These are phyloP conservation scores for Saccostrea echinata DNA, from an alignment of 1,140 invertebrate genomes.

Conservation along the genomic window DNA sequence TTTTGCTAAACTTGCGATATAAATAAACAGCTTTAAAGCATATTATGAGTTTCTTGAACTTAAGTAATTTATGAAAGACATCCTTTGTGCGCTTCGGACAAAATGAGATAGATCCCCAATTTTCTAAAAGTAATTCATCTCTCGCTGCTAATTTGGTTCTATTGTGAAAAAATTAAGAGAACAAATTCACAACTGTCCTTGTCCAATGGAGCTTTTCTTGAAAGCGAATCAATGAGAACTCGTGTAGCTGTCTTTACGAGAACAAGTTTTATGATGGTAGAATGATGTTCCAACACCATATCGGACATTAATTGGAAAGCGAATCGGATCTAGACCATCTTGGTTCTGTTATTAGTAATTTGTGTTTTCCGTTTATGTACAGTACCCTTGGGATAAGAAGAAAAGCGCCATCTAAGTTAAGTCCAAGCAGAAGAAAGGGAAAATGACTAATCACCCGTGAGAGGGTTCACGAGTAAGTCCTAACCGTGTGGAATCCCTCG, in stretches of 20 bases:
- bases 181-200: background rate
- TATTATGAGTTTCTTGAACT: background rate
- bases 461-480: no score
- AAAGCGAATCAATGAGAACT: constrained; percentile 9
- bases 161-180: constrained; percentile 10
- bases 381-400: background rate
- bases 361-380: constrained; percentile 8
- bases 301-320: constrained; percentile 27
- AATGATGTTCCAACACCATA: constrained; percentile 32
- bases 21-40: background rate
- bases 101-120: background rate
- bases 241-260: background rate
- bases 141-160: background rate
- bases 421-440: background rate
- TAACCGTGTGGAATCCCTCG: background rate
- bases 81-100: background rate
- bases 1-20: background rate
- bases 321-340: constrained; percentile 33
- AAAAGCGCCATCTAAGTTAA: background rate
- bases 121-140: background rate
- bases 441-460: background rate
- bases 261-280: constrained; percentile 2
- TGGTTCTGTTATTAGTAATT: constrained; percentile 39
- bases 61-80: background rate
- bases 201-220: background rate